These are phyloP conservation scores for Sakesphorus luctuosus DNA, from an alignment of 2,113 vertebrate species.

Conservation along the genomic window DNA sequence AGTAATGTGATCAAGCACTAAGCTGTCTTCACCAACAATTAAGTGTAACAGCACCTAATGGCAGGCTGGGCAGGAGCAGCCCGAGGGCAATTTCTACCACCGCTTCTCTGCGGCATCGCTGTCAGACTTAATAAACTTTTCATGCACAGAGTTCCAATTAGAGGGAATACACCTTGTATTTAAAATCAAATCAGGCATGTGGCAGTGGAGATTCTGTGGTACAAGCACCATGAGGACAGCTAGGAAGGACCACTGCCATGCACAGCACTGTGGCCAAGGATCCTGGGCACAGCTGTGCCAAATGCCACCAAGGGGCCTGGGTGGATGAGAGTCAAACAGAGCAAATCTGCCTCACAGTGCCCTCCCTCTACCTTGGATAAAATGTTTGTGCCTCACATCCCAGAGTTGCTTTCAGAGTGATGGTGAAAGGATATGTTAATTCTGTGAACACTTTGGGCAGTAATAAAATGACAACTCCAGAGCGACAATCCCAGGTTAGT, in stretches of 20 bases:
- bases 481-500: neutral
- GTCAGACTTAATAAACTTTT: conserved; percentile 7
- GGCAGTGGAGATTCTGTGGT: neutral
- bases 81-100: neutral
- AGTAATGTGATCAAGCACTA: neutral
- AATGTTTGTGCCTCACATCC: neutral
- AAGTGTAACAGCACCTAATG: conserved; percentile 17
- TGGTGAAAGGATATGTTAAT: rapidly evolving
- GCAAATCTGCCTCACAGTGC: neutral
- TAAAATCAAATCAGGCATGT: neutral
- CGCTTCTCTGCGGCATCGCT: neutral
- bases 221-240: rapidly evolving
- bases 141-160: conserved; percentile 24
- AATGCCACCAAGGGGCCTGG: rapidly evolving
- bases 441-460: neutral
- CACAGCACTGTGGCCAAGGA: rapidly evolving
- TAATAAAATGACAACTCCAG: neutral
- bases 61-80: conserved; percentile 9
- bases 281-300: neutral
- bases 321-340: rapidly evolving
- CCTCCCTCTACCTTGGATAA: neutral
- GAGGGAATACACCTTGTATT: neutral
- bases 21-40: conserved; percentile 32
- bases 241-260: rapidly evolving
- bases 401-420: rapidly evolving